These are phyloP conservation scores for Tanytarsus gracilentus DNA, from an alignment of 2,888 invertebrate genomes.

Conservation along the genomic window DNA sequence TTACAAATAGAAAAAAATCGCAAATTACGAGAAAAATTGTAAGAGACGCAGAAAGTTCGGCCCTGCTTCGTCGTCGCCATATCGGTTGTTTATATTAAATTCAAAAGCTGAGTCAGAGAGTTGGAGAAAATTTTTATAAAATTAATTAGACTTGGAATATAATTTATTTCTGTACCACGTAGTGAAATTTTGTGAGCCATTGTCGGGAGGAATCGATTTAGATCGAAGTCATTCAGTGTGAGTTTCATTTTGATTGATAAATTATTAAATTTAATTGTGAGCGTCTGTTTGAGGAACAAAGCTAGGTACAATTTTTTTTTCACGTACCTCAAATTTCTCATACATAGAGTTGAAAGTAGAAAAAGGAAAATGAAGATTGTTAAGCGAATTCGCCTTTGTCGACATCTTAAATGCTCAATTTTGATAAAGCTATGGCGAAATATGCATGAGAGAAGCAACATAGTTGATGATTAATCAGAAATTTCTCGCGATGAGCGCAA, in stretches of 20 bases:
- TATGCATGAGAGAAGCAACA: background rate
- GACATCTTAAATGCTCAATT: too few species aligned
- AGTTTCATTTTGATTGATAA: slow-evolving; percentile 21
- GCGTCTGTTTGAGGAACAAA: slow-evolving; percentile 27
- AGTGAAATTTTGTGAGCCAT: background rate
- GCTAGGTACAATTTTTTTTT: background rate
- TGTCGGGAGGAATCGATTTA: background rate
- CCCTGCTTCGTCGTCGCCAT: background rate
- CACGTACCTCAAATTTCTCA: background rate
- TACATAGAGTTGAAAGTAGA: background rate
- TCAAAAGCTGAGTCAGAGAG: slow-evolving; percentile 13
- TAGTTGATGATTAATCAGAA: background rate
- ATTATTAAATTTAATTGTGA: background rate
- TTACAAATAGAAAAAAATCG: too few species aligned
- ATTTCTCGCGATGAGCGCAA: background rate
- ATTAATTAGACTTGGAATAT: background rate
- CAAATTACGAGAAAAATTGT: background rate
- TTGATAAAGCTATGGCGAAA: too few species aligned
- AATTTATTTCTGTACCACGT: background rate
- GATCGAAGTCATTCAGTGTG: slow-evolving; percentile 5
- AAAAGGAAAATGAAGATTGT: background rate
- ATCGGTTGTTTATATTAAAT: slow-evolving; percentile 14
- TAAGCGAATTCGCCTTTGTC: too few species aligned
- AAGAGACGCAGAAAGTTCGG: background rate
- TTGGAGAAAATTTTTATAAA: background rate